These are phyloP conservation scores for Neoitamus cyanurus DNA, from an alignment of 2,888 invertebrate genomes.

Conservation along the genomic window DNA sequence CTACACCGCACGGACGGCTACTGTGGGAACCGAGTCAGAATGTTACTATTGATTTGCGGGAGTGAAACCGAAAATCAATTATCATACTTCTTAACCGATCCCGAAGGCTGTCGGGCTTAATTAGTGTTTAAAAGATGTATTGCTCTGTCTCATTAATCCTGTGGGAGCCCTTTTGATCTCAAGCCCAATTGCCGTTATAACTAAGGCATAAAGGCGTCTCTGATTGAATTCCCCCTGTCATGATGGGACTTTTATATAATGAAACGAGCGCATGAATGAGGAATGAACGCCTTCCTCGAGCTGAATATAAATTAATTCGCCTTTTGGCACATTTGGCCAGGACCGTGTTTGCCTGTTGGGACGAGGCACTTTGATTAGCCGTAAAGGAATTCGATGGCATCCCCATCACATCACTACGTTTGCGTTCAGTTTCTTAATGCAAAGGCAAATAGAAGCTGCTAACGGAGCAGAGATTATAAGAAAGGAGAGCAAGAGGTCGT, in stretches of 20 bases:
- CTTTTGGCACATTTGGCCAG: neutral
- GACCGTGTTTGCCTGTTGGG: neutral
- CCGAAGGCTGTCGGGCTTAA: slow-evolving; percentile 14
- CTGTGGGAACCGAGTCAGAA: neutral
- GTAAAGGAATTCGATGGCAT: neutral
- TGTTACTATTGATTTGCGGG: slow-evolving; percentile 15
- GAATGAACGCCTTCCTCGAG: neutral
- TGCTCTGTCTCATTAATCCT: neutral
- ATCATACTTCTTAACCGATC: neutral
- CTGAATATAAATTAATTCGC: neutral
- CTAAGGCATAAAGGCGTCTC: neutral
- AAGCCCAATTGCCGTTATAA: neutral
- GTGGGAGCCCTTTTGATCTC: neutral
- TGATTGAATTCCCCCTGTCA: neutral
- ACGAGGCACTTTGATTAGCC: neutral
- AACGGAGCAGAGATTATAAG: neutral
- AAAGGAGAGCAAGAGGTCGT: neutral
- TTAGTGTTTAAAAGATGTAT: slow-evolving; percentile 32
- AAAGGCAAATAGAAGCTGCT: neutral
- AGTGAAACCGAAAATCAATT: slow-evolving; percentile 22
- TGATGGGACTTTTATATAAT: neutral
- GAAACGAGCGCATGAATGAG: neutral
- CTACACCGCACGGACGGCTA: neutral
- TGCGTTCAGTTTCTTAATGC: neutral
- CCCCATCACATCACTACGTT: neutral